Evolutionary conservation across 37 sponge, comb jelly and placozoan genomes (phyloP), one percentile per base, ranked within the genome.

Genomic region (Mnemiopsis leidyi): DNA sequence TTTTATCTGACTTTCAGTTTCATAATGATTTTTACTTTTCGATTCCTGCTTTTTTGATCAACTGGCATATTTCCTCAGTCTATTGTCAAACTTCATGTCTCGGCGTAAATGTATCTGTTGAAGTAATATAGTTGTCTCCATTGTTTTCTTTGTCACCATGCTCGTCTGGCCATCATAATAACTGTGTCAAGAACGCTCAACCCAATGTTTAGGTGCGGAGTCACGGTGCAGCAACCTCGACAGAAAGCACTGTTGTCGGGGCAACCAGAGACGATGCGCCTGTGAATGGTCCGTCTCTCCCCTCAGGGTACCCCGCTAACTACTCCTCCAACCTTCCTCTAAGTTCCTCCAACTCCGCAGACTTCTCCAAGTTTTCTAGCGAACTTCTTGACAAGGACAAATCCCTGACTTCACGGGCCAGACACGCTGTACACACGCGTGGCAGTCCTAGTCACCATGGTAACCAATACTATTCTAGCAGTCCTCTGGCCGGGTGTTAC

Each of bases 351-450:
- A 2, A 26, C 36, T 32, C 26, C 33, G 79, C 79, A 28, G 79
- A 77, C 33, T 77, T 77, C 33, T 0, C 35, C 79, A 77, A 77
- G 33, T 33, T 77, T 36, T 32, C 32, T 36, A 31, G 18, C 32
- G 35, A 77, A 32, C 9, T 32, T 3, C 73, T 69, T 25, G 79
- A 77, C 79, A 31, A 34, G 79, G 79, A 77, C 36, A 77, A 77
- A 36, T 77, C 79, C 79, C 79, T 77, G 36, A 77, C 79, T 2
- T 77, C 79, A 0, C 79, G 79, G 18, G 26, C 79, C 79, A 26
- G 79, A 48, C 61, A 48, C 61, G 61, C 61, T 18, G 61, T 48
- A 48, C 61, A 48, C 61, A 48, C 61, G 5, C 5, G 61, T 18
- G 13, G 9, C 13, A 48, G 61, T 48, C 61, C 61, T 5, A 48